Evolutionary conservation across 2,113 vertebrate species (phyloP).

Genomic region (Alouatta palliata): DNA sequence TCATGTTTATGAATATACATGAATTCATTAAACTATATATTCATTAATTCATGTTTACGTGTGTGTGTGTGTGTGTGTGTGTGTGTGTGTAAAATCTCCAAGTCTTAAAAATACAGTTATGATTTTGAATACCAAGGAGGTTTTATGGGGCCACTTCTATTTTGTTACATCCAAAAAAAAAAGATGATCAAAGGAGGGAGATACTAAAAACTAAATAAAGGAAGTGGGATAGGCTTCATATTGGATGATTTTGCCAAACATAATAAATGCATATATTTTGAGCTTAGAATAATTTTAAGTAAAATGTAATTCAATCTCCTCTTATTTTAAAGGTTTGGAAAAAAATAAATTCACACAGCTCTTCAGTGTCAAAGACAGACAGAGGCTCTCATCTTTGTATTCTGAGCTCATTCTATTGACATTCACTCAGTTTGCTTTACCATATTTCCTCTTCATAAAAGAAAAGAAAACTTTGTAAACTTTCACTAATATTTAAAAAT

Average conservation of each 20-base stretch:
- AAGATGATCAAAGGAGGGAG: not conserved
- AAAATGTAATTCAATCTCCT: not conserved
- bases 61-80: too few species aligned
- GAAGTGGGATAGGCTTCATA: not conserved
- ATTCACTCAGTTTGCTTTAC: not conserved
- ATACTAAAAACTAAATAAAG: conserved; percentile 4
- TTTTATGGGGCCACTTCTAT: not conserved
- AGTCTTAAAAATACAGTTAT: not conserved
- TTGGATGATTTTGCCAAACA: not conserved
- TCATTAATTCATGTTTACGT: too few species aligned
- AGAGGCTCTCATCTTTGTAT: not conserved
- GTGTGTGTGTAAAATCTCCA: not conserved
- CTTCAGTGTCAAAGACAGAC: not conserved
- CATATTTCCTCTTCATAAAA: not conserved
- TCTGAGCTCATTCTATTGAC: not conserved
- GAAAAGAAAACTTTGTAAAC: not conserved
- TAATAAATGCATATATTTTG: not conserved
- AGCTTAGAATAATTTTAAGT: conserved; percentile 8
- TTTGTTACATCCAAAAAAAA: not conserved
- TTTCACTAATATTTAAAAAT: conserved; percentile 33
- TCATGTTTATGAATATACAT: not conserved
- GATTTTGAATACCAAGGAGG: not conserved
- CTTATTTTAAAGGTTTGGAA: not conserved
- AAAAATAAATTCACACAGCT: not conserved
- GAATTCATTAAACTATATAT: too few species aligned